phyloP scores from a whole-genome alignment of 2,888 invertebrate species.

The Agrochola lota region DNA sequence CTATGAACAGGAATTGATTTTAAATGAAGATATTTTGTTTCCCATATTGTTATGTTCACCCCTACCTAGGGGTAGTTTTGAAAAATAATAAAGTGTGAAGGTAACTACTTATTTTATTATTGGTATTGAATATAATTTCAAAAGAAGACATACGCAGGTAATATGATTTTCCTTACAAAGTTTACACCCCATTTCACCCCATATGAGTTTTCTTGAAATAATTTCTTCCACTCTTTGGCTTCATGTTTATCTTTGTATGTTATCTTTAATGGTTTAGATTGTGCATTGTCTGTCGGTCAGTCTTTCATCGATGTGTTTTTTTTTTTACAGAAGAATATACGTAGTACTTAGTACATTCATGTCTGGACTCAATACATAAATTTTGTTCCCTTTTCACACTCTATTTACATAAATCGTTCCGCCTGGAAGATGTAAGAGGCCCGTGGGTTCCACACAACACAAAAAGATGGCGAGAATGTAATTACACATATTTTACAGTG shows the following conservation, averaged over 20 bases:
- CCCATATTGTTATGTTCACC: neutral
- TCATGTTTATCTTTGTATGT: neutral
- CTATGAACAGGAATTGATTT: constrained; percentile 21
- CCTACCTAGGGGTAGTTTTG: neutral
- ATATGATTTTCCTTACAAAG: neutral
- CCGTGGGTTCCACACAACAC: constrained; percentile 11
- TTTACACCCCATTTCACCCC: neutral
- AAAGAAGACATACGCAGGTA: neutral
- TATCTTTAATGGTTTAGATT: neutral
- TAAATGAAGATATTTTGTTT: constrained; percentile 9
- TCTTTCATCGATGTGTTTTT: neutral
- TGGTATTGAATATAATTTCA: neutral
- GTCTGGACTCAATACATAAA: constrained; percentile 1
- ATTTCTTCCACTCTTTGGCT: neutral
- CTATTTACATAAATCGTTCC: constrained; percentile 20
- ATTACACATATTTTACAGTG: constrained; percentile 42
- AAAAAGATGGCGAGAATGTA: constrained; percentile 33
- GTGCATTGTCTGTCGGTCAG: neutral
- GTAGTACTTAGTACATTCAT: no score
- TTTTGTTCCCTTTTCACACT: neutral
- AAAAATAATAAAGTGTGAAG: neutral
- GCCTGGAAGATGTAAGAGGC: constrained; percentile 23
- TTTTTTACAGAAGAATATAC: neutral
- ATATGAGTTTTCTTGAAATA: neutral
- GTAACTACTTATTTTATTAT: neutral